Evolutionary conservation across 2,113 vertebrate genomes (phyloP).

Genomic region (Saccopteryx bilineata): DNA sequence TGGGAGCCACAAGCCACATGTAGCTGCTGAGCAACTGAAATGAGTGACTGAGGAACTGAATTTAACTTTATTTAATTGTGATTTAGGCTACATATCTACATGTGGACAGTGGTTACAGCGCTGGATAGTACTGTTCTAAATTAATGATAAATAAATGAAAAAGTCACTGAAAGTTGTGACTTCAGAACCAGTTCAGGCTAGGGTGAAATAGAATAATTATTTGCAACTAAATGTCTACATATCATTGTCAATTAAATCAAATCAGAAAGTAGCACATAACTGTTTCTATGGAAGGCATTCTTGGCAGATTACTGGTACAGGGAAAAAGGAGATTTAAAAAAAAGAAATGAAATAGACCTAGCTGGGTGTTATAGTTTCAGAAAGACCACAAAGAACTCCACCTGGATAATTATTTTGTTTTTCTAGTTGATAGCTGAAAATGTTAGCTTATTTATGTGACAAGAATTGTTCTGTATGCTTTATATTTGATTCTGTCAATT

Average conservation of each 20-base stretch:
- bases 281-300: neutral
- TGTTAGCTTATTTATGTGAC: neutral
- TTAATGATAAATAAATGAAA: conserved; percentile 31
- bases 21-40: neutral
- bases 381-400: neutral
- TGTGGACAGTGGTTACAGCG: neutral
- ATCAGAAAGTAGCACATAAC: neutral
- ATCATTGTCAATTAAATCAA: conserved; percentile 14
- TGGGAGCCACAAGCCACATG: neutral
- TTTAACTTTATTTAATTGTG: conserved; percentile 21
- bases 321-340: neutral
- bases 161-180: conserved; percentile 19
- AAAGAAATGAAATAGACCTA: neutral
- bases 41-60: conserved; percentile 7
- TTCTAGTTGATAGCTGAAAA: neutral
- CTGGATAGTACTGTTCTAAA: neutral
- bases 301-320: neutral
- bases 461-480: neutral
- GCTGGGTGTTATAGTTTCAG: neutral
- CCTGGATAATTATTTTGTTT: neutral
- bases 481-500: neutral
- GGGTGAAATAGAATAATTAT: neutral
- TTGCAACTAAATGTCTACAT: neutral
- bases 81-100: neutral
- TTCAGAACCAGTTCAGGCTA: conserved; percentile 11